Percentiles rank a stretch among this genome's conserved stretches.
phyloP scores from a whole-genome alignment of 2,113 vertebrate species.

The Hippocampus abdominalis region DNA sequence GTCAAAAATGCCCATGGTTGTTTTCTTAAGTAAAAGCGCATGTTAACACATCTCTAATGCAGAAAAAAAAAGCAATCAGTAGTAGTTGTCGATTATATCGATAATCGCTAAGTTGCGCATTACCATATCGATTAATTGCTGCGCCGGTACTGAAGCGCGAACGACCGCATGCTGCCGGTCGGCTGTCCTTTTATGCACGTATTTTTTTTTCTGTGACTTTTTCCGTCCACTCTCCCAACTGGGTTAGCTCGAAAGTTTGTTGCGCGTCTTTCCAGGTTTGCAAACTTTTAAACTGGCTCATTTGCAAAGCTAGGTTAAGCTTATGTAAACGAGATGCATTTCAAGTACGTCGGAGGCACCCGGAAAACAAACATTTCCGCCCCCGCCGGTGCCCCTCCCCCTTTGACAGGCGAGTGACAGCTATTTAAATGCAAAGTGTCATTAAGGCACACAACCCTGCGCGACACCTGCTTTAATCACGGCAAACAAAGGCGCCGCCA shows the following conservation, averaged over 20 bases:
- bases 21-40: too few species aligned
- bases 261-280: slow-evolving; percentile 31
- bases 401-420: slow-evolving; percentile 71
- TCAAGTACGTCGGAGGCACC: slow-evolving; percentile 54
- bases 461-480: slow-evolving; percentile 79
- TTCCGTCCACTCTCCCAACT: slow-evolving; percentile 32
- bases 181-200: neutral
- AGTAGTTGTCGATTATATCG: too few species aligned
- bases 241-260: slow-evolving; percentile 38
- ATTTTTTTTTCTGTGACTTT: neutral
- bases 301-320: slow-evolving; percentile 77
- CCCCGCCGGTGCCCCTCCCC: slow-evolving; percentile 19
- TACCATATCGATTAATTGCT: too few species aligned
- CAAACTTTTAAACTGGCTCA: slow-evolving; percentile 57
- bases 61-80: too few species aligned
- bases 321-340: slow-evolving; percentile 76
- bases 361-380: slow-evolving; percentile 68
- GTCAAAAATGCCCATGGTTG: too few species aligned
- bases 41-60: too few species aligned
- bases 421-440: slow-evolving; percentile 76
- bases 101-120: too few species aligned
- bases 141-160: too few species aligned
- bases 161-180: too few species aligned
- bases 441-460: slow-evolving; percentile 74
- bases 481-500: slow-evolving; percentile 73